Evolutionary conservation across 1,140 invertebrate genomes (phyloP).

Genomic region (Heliothis subflexa): DNA sequence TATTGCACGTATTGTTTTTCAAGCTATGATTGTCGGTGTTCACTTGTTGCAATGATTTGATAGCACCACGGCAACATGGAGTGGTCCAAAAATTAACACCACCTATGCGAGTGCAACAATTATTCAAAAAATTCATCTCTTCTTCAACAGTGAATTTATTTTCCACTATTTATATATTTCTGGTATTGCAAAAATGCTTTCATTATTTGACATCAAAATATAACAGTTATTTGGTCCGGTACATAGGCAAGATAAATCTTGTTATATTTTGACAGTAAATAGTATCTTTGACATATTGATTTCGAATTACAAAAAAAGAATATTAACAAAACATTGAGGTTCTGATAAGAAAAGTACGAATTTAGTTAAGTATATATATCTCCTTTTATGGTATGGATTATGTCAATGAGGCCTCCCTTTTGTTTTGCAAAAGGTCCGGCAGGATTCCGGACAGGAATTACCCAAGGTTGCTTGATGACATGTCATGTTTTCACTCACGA

Average conservation of each 20-base stretch:
- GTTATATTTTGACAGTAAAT: background rate
- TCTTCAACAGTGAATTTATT: conserved; percentile 26
- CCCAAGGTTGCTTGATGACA: too few species aligned
- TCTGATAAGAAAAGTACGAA: background rate
- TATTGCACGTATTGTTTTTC: conserved; percentile 1
- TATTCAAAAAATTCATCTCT: conserved; percentile 52
- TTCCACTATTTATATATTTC: background rate
- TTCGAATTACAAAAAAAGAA: conserved; percentile 26
- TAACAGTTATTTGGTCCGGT: background rate
- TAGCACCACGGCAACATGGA: conserved; percentile 39
- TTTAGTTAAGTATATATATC: background rate
- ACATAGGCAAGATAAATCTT: background rate
- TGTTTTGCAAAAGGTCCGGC: too few species aligned
- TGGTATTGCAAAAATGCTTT: conserved; percentile 10
- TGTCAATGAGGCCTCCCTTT: too few species aligned
- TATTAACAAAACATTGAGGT: background rate
- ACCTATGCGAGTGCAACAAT: conserved; percentile 37
- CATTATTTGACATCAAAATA: conserved; percentile 20
- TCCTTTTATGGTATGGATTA: too few species aligned
- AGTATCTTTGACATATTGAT: background rate
- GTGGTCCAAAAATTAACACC: conserved; percentile 45
- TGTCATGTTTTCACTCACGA: too few species aligned
- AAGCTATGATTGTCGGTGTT: background rate
- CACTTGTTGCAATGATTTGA: conserved; percentile 11
- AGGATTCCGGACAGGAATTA: too few species aligned